These are phyloP conservation scores for Chondrilla cf. caribensis DNA, from an alignment of 37 sponge, comb jelly and placozoan species.

Conservation along the genomic window DNA sequence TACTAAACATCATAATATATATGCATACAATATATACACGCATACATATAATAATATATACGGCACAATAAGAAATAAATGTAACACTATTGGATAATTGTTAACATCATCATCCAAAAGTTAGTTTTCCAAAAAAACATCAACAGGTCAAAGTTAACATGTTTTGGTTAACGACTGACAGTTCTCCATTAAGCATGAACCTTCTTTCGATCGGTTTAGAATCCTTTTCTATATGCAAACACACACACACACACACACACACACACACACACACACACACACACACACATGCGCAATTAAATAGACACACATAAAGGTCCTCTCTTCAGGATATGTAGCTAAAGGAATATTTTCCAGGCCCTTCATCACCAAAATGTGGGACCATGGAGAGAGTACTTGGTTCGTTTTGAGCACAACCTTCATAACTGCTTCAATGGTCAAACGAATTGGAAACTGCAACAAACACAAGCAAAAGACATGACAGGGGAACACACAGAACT, in stretches of 20 bases:
- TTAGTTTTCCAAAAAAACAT: too few relatives aligned
- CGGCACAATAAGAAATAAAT: too few relatives aligned
- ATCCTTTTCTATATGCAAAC: too few relatives aligned
- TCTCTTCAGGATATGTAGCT: background rate
- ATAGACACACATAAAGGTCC: background rate
- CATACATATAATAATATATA: background rate
- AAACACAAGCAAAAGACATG: background rate
- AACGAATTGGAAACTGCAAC: background rate
- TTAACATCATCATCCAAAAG: too few relatives aligned
- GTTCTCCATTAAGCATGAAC: too few relatives aligned
- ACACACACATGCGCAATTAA: background rate
- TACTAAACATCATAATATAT: background rate
- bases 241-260: constrained; percentile 2
- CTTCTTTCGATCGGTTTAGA: too few relatives aligned
- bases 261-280: constrained; percentile 15
- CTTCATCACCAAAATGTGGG: background rate
- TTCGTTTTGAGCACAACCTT: constrained; percentile 6
- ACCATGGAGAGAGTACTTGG: background rate
- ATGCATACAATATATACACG: background rate
- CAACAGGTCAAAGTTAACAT: too few relatives aligned
- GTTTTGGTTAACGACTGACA: too few relatives aligned
- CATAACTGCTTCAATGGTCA: background rate
- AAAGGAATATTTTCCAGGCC: constrained; percentile 25
- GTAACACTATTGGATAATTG: too few relatives aligned
- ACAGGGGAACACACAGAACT: background rate